phyloP scores from a whole-genome alignment of 2,113 vertebrate genomes.

The Eublepharis macularius region DNA sequence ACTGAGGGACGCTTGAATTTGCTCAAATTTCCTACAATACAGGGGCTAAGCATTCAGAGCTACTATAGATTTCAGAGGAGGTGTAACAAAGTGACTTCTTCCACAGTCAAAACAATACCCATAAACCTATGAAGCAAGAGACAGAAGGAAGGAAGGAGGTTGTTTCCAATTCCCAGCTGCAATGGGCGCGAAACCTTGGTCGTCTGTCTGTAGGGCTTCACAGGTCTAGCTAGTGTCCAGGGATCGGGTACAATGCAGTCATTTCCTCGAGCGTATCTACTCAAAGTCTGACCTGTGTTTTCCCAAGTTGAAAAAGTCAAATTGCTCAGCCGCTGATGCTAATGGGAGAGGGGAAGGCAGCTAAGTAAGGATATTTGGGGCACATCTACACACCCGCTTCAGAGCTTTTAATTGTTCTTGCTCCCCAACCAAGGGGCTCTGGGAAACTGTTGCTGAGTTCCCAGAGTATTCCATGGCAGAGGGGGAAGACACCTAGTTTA shows the following conservation, averaged over 20 bases:
- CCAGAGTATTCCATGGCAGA: too few species aligned
- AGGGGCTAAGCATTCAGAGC: slow-evolving; percentile 51
- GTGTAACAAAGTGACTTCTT: slow-evolving; percentile 56
- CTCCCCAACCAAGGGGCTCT: neutral
- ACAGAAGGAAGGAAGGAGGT: neutral
- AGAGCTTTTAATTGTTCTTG: neutral
- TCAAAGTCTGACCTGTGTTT: slow-evolving; percentile 17
- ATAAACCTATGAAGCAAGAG: slow-evolving; percentile 45
- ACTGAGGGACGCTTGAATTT: slow-evolving; percentile 45
- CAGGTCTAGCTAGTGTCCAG: slow-evolving; percentile 13
- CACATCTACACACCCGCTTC: slow-evolving; percentile 15
- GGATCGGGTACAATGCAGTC: neutral
- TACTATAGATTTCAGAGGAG: slow-evolving; percentile 50
- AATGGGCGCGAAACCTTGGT: slow-evolving; percentile 1
- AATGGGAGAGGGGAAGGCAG: slow-evolving; percentile 12
- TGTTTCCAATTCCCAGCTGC: slow-evolving; percentile 20
- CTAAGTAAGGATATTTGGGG: slow-evolving; percentile 42
- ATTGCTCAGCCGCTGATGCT: slow-evolving; percentile 46
- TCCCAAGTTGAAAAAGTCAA: slow-evolving; percentile 32
- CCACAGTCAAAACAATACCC: slow-evolving; percentile 52
- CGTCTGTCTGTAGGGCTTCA: slow-evolving; percentile 14
- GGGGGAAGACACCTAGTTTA: too few species aligned
- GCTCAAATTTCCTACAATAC: slow-evolving; percentile 28
- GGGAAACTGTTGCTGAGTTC: neutral
- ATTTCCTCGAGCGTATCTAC: too few species aligned